Evolutionary conservation across 2,888 invertebrate species (phyloP), one percentile per base, ranked within the genome.

Genomic region (Calliopum simillimum): DNA sequence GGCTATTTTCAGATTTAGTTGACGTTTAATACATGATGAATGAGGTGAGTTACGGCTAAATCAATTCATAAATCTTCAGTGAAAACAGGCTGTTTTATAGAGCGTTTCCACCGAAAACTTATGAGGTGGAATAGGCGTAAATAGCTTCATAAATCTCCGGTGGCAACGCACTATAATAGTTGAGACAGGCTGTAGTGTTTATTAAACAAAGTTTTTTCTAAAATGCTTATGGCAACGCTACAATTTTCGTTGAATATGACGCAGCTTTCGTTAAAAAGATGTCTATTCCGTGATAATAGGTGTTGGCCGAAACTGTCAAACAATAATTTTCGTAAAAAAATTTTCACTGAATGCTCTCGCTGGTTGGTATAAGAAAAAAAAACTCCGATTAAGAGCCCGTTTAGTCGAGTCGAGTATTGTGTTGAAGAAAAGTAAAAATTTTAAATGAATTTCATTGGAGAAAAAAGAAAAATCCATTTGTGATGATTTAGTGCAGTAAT

Each of bases 271-370:
- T 74, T 67, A 71, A 73, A 70, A 68, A 71, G 71, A 70, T 75
- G 69, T 46, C 63, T 56, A 62, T 55, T 62, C 56, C 41, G 19
- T 63, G 55, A 61, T 69, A 65, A 75, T 75, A 76, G 77, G 77
- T 77, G 77, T 77, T 77, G 77, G 75, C 76, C 71, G 70, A 74
- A n/a, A 70, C 72, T 76, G 76, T 76, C 76, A 76, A 72, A 72
- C 55, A 71, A 56, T 65, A 70, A 55, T 68, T 73, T 73, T 65
- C 13, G 33, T 33, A 33, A 33, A 53, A 58, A 67, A 16, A 5
- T 58, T 66, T 58, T 67, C 59, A 67, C 47, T 58, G 56, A 56
- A 58, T 67, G 33, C 71, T 75, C 68, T 69, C 69, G 62, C 63
- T 68, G 69, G 49, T 68, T 70, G 70, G 56, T 68, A 61, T 70